Evolutionary conservation across 2,888 invertebrate genomes (phyloP).

Genomic region (Caenorhabditis angaria): DNA sequence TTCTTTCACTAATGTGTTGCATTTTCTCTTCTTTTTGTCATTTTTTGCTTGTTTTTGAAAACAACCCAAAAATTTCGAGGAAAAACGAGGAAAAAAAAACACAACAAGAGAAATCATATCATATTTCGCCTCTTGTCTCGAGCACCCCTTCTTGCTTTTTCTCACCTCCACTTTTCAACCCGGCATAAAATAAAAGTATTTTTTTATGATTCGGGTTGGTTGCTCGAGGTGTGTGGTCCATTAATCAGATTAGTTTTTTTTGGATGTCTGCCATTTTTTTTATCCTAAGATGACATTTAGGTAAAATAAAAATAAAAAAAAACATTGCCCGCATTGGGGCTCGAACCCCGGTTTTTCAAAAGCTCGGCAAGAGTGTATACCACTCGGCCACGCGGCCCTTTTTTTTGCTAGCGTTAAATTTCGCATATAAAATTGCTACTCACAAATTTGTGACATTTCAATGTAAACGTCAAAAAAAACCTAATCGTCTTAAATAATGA

Average conservation of each 20-base stretch:
- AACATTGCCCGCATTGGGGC: too few relatives aligned
- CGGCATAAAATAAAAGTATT: not conserved
- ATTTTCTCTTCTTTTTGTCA: too few relatives aligned
- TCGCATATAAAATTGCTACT: too few relatives aligned
- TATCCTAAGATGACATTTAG: too few relatives aligned
- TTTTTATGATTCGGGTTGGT: too few relatives aligned
- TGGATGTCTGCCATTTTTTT: too few relatives aligned
- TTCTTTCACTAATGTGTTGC: not conserved
- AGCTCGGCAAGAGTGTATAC: too few relatives aligned
- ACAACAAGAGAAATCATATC: not conserved
- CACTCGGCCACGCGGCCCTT: too few relatives aligned
- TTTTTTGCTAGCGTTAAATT: too few relatives aligned
- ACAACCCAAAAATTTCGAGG: not conserved
- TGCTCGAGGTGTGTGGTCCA: too few relatives aligned
- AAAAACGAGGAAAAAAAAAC: not conserved
- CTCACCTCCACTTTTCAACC: not conserved
- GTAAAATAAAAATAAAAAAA: too few relatives aligned
- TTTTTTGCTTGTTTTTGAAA: not conserved
- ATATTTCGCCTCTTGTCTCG: not conserved
- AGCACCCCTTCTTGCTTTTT: not conserved
- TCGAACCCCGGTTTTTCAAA: too few relatives aligned
- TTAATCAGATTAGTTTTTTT: not conserved
- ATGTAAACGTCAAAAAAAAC: not conserved
- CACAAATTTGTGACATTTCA: not conserved
- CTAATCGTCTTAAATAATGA: conserved; percentile 2